Base-by-base conservation (phyloP, 2,113 vertebrate species). In the Colistium nudipinnis region DNA sequence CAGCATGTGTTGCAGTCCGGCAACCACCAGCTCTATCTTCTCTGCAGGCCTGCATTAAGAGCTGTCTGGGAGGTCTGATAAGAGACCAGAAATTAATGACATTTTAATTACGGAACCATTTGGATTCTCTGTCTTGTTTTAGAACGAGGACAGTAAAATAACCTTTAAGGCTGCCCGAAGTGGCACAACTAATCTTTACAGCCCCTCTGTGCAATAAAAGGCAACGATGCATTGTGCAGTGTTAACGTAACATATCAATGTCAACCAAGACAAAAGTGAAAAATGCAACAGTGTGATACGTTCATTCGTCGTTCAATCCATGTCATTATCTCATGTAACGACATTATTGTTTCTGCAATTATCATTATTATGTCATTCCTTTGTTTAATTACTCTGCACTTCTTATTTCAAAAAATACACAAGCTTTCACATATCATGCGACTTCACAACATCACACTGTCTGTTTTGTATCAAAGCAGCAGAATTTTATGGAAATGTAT, bases 81-180 rank as follows among this genome's bases (percentile, higher is more conserved):
- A 92, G 83, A 73, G 62, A 59, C 52, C 66, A 74, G 72, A 66
- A 83, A 88, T 84, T 84, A 90, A 91, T 90, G 85, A 84, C 76
- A 80, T 88, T 89, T 90, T 90, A 91, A 92, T 90, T 86, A 88
- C 80, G 25, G 65, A 70, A 62, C 66, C 76, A 78, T 85, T 90
- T 86, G 78, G 65, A 82, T 70, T 76, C 52, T 78, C 59, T 80
- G 67, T 47, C 62, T 88, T 88, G 77, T 89, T 82, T 80, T 78
- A 63, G 56, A 83, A 74, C 74, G 81, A 80, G 77, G 78, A 43
- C 51, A 68, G 54, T 71, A 64, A 72, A 80, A 82, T 69, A 69
- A 82, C 74, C 76, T 82, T 84, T 69, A 66, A 51, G 78, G 80
- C 61, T 72, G 51, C 64, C 69, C 7, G 22, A 30, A 64, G 60